Evolutionary conservation across 2,888 invertebrate genomes (phyloP).

Genomic region (Andrena minutula): DNA sequence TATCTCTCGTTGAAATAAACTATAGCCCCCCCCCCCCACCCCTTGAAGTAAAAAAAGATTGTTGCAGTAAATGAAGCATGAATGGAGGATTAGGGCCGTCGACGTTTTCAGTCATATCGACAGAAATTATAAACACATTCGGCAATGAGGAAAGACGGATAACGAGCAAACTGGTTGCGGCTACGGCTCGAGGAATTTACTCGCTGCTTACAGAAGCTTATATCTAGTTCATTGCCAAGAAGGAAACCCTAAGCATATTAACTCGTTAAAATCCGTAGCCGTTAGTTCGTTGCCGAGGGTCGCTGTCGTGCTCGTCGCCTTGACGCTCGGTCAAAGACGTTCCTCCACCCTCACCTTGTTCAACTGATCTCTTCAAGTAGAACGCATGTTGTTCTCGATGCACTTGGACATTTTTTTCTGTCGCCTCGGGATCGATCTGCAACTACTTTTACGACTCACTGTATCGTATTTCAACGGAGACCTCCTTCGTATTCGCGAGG

Average conservation of each 20-base stretch:
- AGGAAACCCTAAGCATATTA: constrained; percentile 84
- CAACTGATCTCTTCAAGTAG: constrained; percentile 33
- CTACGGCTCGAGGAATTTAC: constrained; percentile 74
- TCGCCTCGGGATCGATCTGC: constrained; percentile 9
- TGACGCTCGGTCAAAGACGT: constrained; percentile 64
- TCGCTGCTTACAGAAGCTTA: constrained; percentile 80
- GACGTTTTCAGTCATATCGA: not conserved
- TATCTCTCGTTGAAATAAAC: too few species aligned
- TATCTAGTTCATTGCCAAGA: constrained; percentile 78
- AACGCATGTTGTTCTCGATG: constrained; percentile 7
- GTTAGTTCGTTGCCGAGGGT: constrained; percentile 77
- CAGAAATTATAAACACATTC: constrained; percentile 31
- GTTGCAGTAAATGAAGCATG: too few species aligned
- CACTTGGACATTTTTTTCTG: constrained; percentile 10
- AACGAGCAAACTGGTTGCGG: constrained; percentile 61
- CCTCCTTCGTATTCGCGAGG: too few species aligned
- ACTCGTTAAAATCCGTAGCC: constrained; percentile 75
- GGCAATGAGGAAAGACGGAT: constrained; percentile 45
- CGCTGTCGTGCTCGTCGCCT: constrained; percentile 69
- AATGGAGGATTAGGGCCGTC: too few species aligned
- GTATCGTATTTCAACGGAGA: not conserved
- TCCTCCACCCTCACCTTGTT: constrained; percentile 54
- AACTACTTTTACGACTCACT: not conserved
- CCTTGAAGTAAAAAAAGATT: too few species aligned
- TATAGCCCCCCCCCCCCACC: too few species aligned